These are phyloP conservation scores for Champsocephalus esox DNA, from an alignment of 2,797 vertebrate genomes.

Conservation along the genomic window DNA sequence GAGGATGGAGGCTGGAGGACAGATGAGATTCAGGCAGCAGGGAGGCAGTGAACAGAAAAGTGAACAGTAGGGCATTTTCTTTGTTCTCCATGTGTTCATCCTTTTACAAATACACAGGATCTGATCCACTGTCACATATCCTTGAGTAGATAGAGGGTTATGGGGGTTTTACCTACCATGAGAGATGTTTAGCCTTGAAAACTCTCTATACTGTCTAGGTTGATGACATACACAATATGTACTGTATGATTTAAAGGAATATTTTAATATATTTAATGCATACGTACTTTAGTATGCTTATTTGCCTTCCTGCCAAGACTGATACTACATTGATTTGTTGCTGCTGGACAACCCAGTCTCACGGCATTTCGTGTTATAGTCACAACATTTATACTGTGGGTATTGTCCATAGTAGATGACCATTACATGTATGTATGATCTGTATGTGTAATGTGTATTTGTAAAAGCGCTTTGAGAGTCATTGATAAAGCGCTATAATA, in stretches of 20 bases:
- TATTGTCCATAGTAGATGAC: too few species aligned
- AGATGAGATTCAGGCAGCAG: slow-evolving; percentile 52
- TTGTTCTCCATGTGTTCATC: slow-evolving; percentile 37
- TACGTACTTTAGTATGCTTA: too few species aligned
- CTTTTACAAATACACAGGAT: slow-evolving; percentile 31
- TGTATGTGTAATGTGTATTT: too few species aligned
- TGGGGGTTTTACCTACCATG: neutral
- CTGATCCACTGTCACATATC: slow-evolving; percentile 11
- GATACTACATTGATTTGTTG: neutral
- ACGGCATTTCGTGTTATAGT: too few species aligned
- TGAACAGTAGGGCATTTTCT: slow-evolving; percentile 24
- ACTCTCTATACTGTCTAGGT: neutral
- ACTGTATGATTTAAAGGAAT: neutral
- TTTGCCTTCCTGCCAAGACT: neutral
- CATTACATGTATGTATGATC: too few species aligned
- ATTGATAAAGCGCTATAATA: too few species aligned
- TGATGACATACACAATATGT: neutral
- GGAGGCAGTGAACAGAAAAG: slow-evolving; percentile 39
- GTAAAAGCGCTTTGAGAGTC: too few species aligned
- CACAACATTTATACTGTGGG: too few species aligned
- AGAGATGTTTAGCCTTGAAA: neutral
- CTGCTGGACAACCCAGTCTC: neutral
- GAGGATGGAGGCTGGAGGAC: slow-evolving; percentile 60
- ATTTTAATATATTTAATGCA: neutral
- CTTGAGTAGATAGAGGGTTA: neutral